Conservation (phyloP, 2,888 invertebrate genomes). For the Acrobasis repandana region DNA sequence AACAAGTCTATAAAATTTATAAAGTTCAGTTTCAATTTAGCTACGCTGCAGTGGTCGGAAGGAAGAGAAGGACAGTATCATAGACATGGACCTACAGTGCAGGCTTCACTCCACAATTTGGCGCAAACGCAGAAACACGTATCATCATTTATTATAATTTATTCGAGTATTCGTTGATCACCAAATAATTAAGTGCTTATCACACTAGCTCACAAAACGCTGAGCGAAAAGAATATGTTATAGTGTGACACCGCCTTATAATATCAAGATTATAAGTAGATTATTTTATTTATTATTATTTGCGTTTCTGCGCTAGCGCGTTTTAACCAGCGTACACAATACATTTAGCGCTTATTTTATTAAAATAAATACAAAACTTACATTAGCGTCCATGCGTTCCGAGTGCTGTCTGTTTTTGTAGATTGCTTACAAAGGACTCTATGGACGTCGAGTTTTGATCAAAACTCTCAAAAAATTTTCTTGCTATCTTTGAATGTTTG, state of each 20-base stretch:
- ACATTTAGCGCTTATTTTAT: slow-evolving; percentile 63
- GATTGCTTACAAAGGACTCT: not conserved
- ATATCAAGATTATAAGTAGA: not conserved
- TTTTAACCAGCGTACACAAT: slow-evolving; percentile 42
- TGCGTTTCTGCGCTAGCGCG: slow-evolving; percentile 36
- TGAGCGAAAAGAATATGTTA: not conserved
- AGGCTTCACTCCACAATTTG: slow-evolving; percentile 27
- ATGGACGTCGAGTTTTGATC: not conserved
- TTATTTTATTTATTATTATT: not conserved
- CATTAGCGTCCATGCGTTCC: slow-evolving; percentile 36
- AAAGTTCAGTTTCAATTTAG: not conserved
- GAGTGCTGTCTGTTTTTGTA: slow-evolving; percentile 12
- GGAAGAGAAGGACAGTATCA: not conserved
- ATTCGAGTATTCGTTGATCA: slow-evolving; percentile 27
- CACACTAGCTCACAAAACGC: not conserved
- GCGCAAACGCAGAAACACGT: slow-evolving; percentile 6
- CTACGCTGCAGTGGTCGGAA: not conserved
- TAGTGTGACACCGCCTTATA: not conserved
- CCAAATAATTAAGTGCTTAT: not conserved
- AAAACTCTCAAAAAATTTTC: slow-evolving; percentile 1
- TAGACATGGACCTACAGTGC: slow-evolving; percentile 13
- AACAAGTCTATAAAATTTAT: not conserved
- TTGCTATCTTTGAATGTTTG: not conserved
- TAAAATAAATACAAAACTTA: slow-evolving; percentile 65
- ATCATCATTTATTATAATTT: not conserved